Percentiles rank a stretch among this genome's conserved stretches.
Conservation (phyloP, 2,888 invertebrate genomes). For the Phyllotreta striolata region DNA sequence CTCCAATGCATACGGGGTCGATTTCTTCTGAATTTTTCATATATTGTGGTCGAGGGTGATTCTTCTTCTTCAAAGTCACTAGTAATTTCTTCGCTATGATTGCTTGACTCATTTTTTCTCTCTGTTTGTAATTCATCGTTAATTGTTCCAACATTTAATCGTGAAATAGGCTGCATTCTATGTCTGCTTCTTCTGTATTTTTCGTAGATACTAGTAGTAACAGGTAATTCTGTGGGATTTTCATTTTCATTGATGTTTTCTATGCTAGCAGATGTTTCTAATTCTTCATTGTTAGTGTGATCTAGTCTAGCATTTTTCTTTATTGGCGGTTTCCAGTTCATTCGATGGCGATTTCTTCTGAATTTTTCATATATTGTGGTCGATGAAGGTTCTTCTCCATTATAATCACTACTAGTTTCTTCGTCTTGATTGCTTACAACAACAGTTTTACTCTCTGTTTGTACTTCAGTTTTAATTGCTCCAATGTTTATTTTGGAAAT, state of each 20-base stretch:
- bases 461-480: background rate
- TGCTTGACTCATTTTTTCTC: background rate
- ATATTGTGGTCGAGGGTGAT: background rate
- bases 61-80: constrained; percentile 1
- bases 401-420: no score
- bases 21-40: no score
- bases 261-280: background rate
- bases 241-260: background rate
- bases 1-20: no score
- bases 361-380: no score
- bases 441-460: background rate
- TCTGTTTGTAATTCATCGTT: background rate
- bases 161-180: no score
- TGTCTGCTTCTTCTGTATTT: no score
- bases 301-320: background rate
- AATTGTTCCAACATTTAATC: background rate
- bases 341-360: no score
- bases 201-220: no score
- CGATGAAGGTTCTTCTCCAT: no score
- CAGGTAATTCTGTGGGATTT: background rate
- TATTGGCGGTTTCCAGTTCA: no score
- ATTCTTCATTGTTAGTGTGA: background rate
- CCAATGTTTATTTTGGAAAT: no score
- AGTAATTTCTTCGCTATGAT: background rate
- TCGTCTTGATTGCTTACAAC: no score